Evolutionary conservation across 1,140 invertebrate species (phyloP), one percentile per base, ranked within the genome.

Genomic region (Trichogramma pretiosum): DNA sequence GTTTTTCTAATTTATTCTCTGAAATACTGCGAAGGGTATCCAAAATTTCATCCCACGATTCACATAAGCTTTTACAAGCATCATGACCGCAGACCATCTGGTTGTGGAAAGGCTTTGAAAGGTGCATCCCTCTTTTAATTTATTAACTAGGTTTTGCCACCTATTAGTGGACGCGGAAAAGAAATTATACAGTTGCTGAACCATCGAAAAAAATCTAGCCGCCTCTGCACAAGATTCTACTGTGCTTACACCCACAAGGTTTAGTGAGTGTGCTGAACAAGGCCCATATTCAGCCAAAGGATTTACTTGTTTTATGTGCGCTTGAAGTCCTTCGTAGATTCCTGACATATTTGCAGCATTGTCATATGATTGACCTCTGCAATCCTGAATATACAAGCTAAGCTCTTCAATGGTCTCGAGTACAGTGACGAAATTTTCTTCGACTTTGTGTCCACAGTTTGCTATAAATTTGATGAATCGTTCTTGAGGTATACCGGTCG

Each of bases 291-390:
- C 49, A 21, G 52, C 53, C 42, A 52, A 35, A 38, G 36, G 24
- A 52, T 45, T 51, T 23, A 40, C n/a, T 21, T 55, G 33, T 47
- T 56, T 59, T 11, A 63, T 57, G 35, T 33, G 40, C 9, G 58
- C 48, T 51, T 62, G 55, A 39, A 59, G 44, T 30, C 59, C 61
- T 46, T 45, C 38, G 24, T 63, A 63, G 13, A 35, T 48, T 30
- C 59, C 60, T 23, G 53, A 41, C 58, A 66, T 66, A 54, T 62
- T 65, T 17, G 22, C 33, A 0, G 56, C 62, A 56, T 64, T 64
- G 40, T 61, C 60, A 45, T 65, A 65, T 5, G 48, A 46, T 48
- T 66, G 61, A 5, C 54, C 55, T 33, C 63, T 47, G 46, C 61
- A 65, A 58, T 67, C 35, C 55, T 59, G 56, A n/a, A 63, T 63